Conservation (phyloP, 2,888 invertebrate genomes). For the Drosophila picticornis region DNA sequence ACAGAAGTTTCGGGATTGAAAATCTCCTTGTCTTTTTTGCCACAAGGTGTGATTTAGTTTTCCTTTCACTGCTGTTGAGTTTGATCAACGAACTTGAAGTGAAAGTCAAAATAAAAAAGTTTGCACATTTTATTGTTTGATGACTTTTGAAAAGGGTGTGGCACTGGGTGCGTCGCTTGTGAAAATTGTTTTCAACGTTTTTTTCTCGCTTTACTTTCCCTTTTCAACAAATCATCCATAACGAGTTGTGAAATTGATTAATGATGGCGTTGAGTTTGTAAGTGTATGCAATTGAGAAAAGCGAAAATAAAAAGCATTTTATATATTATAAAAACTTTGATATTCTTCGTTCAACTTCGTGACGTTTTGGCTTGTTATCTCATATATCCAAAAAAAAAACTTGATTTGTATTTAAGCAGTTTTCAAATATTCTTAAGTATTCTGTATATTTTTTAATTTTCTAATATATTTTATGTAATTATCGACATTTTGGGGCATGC, state of each 20-base stretch:
- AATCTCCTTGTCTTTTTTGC: conserved; percentile 8
- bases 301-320: conserved; percentile 7
- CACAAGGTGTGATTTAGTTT: conserved; percentile 11
- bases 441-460: background rate
- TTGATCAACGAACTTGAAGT: conserved; percentile 33
- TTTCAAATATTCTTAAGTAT: background rate
- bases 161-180: conserved; percentile 30
- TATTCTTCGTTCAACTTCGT: background rate
- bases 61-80: conserved; percentile 11
- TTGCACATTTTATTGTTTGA: conserved; percentile 53
- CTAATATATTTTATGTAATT: background rate
- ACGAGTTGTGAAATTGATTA: conserved; percentile 59
- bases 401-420: background rate
- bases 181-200: conserved; percentile 43
- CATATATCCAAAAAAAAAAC: background rate
- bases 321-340: conserved; percentile 19
- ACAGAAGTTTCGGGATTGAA: conserved; percentile 3
- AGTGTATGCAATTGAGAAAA: conserved; percentile 26
- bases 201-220: conserved; percentile 5
- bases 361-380: background rate
- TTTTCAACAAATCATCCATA: conserved; percentile 57
- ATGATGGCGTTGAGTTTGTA: conserved; percentile 46
- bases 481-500: conserved; percentile 11
- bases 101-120: conserved; percentile 54
- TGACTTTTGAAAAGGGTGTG: conserved; percentile 20